phyloP scores from a whole-genome alignment of 2,797 vertebrate species.

The Mormyrops boulengeri region DNA sequence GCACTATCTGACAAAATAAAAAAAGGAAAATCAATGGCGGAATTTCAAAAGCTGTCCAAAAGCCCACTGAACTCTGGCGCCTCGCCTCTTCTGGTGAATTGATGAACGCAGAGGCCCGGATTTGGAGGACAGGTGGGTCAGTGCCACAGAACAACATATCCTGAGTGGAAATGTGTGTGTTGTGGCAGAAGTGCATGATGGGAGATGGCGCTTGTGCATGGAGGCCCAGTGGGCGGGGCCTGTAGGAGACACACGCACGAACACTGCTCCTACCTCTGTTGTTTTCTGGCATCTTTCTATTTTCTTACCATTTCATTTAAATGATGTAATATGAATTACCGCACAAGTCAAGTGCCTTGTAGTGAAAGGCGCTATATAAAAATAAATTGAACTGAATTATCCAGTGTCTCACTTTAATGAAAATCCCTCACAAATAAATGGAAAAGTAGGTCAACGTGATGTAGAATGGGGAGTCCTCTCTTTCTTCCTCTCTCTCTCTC shows the following conservation, averaged over 20 bases:
- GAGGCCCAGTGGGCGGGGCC: not conserved
- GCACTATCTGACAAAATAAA: not conserved
- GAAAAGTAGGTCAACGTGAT: slow-evolving; percentile 66
- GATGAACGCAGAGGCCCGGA: slow-evolving; percentile 47
- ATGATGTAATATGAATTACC: not conserved
- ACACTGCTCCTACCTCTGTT: not conserved
- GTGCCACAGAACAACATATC: slow-evolving; percentile 47
- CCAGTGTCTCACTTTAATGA: slow-evolving; percentile 52
- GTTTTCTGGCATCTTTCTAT: not conserved
- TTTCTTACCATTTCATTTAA: not conserved
- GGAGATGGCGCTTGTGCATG: slow-evolving; percentile 50
- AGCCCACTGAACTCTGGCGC: slow-evolving; percentile 46
- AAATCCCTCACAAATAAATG: slow-evolving; percentile 58
- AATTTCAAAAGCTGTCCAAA: slow-evolving; percentile 42
- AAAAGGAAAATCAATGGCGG: slow-evolving; percentile 42
- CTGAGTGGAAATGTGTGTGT: slow-evolving; percentile 37
- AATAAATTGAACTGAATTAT: slow-evolving; percentile 40
- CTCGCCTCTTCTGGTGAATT: slow-evolving; percentile 50
- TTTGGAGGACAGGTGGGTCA: slow-evolving; percentile 35
- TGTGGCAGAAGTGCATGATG: slow-evolving; percentile 28
- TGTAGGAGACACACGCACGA: not conserved
- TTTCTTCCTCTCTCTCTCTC: not conserved
- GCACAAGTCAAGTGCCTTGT: not conserved
- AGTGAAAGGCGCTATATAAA: not conserved
- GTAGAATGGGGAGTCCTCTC: slow-evolving; percentile 55